These are phyloP conservation scores for Platorchestia sp. DNA, from an alignment of 1,140 invertebrate genomes.

Conservation along the genomic window DNA sequence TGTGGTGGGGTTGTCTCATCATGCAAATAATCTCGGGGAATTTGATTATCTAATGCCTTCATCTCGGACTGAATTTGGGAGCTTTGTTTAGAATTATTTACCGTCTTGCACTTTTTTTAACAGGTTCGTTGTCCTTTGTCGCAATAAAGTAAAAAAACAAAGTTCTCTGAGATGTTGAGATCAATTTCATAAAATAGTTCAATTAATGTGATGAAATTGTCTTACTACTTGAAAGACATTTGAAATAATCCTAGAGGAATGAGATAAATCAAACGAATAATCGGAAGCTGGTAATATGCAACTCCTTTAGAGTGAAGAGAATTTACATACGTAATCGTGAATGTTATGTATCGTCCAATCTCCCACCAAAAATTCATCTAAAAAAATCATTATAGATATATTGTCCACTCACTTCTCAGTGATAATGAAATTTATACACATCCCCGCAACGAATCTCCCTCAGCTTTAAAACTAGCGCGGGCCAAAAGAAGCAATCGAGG, in stretches of 20 bases:
- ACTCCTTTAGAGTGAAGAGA: too few species aligned
- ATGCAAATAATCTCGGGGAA: conserved; percentile 41
- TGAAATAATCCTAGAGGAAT: too few species aligned
- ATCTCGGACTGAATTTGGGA: background rate
- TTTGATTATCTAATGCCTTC: background rate
- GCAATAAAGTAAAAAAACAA: background rate
- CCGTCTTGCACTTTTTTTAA: background rate
- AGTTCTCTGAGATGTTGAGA: background rate
- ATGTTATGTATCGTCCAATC: background rate
- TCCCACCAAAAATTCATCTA: background rate
- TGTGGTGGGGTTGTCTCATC: conserved; percentile 21
- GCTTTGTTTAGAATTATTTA: background rate
- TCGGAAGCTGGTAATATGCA: too few species aligned
- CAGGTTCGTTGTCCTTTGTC: background rate
- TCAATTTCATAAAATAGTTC: background rate
- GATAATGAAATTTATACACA: too few species aligned
- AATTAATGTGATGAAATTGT: background rate
- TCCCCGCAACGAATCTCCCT: background rate
- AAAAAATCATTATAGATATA: too few species aligned
- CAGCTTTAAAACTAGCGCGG: background rate
- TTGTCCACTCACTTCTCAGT: too few species aligned
- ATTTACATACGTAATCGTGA: background rate
- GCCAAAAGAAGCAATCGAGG: background rate
- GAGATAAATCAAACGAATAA: too few species aligned
- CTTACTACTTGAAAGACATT: too few species aligned